A percentile compares a stretch with the other conserved stretches of the same genome.
Evolutionary conservation across 1,140 invertebrate genomes (phyloP).

Genomic region (Callitettix versicolor): DNA sequence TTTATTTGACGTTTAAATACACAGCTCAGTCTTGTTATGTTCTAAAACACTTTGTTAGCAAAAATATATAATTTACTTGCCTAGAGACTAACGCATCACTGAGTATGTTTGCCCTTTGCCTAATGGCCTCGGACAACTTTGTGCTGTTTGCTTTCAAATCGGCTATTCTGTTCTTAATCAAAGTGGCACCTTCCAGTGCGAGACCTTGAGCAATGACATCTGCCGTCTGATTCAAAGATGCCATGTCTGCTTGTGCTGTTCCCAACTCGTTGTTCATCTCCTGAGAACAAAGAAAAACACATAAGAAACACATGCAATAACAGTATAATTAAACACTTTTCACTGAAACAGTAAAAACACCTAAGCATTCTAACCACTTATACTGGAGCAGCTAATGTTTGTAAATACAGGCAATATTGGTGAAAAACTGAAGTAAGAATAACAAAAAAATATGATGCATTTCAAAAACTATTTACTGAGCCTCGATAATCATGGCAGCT

Average conservation of each 20-base stretch:
- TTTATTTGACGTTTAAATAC: too few relatives aligned
- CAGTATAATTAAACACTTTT: neutral
- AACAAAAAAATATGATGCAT: too few relatives aligned
- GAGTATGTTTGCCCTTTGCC: conserved; percentile 61
- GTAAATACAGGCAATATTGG: too few relatives aligned
- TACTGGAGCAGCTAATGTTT: too few relatives aligned
- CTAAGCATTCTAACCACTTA: too few relatives aligned
- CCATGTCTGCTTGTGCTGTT: conserved; percentile 68
- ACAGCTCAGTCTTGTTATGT: too few relatives aligned
- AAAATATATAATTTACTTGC: conserved; percentile 16
- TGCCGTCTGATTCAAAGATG: conserved; percentile 62
- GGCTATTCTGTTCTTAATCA: conserved; percentile 56
- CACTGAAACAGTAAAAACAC: neutral
- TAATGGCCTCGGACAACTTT: conserved; percentile 56
- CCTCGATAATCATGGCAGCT: too few relatives aligned
- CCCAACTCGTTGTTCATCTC: conserved; percentile 70
- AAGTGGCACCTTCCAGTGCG: conserved; percentile 59
- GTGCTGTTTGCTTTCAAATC: conserved; percentile 61
- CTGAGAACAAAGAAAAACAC: conserved; percentile 19
- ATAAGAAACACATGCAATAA: neutral
- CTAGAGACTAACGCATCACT: conserved; percentile 65
- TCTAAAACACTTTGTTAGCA: too few relatives aligned
- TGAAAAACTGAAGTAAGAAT: too few relatives aligned
- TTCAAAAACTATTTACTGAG: too few relatives aligned
- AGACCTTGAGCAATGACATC: conserved; percentile 66